Conservation (phyloP, 2,797 vertebrate genomes). For the Chaetodon trifasciatus region DNA sequence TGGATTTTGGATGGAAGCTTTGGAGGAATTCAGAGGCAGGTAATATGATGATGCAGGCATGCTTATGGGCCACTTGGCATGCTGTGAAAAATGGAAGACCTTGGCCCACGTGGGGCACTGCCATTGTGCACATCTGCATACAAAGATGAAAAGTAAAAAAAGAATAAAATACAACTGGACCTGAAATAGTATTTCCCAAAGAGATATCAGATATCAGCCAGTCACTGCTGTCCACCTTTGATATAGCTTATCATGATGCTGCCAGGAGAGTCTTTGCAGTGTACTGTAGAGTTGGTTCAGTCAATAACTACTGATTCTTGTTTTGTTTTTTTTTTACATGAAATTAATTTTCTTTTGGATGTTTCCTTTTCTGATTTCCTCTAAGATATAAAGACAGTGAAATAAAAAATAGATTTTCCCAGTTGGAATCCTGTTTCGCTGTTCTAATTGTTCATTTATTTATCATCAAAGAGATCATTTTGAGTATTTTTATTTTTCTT, state of each 20-base stretch:
- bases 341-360: not conserved
- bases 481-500: too few species aligned
- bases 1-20: constrained; percentile 30
- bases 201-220: not conserved
- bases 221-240: not conserved
- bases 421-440: too few species aligned
- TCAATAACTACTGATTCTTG: not conserved
- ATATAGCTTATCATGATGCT: not conserved
- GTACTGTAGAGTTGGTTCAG: not conserved
- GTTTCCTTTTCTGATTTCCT: not conserved
- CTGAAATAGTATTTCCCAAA: not conserved
- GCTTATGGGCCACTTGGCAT: constrained; percentile 9
- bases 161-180: not conserved
- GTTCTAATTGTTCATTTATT: too few species aligned
- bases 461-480: too few species aligned
- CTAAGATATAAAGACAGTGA: too few species aligned
- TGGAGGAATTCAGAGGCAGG: constrained; percentile 26
- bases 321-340: not conserved
- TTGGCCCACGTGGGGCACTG: constrained; percentile 21
- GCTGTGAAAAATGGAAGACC: constrained; percentile 14
- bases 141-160: not conserved
- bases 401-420: too few species aligned
- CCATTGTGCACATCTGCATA: constrained; percentile 21
- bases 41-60: constrained; percentile 37
- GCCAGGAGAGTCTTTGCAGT: not conserved